Evolutionary conservation across 2,888 invertebrate species (phyloP), one percentile per base, ranked within the genome.

Genomic region (Ecdyonurus torrentis): DNA sequence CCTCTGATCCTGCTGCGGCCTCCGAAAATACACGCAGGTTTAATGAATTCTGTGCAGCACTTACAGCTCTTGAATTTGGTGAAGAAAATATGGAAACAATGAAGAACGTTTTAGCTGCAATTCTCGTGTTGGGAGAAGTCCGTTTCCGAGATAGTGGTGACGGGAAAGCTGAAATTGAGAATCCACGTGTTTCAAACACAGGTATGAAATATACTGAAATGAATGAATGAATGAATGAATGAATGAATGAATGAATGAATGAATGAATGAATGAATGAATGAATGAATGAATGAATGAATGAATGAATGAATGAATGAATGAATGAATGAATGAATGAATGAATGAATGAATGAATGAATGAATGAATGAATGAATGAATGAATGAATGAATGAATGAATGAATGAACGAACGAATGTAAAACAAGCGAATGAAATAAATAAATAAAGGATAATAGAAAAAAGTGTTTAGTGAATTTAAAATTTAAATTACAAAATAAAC

Each of bases 111-210:
- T 71, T 91, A 23, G 82, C 89, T 0, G 87, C 90, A 2, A 85
- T 92, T 69, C 77, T 93, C 18, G 80, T 85, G 65, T 76, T 91
- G 22, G 92, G 92, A 0, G 89, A 92, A 71, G 81, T 91, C 10
- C 79, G 85, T 66, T 93, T 93, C 74, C 81, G 82, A 66, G 84
- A 85, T 66, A 79, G 80, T 1, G 82, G 80, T 67, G 79, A 80
- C 67, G 82, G 81, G 7, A 77, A 80, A 55, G 87, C 89, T 0
- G 85, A 86, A 70, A 81, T 91, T 62, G 84, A 85, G 70, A 87
- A 89, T 70, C 77, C 78, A 1, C 86, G 87, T n/a, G 78, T 82
- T 65, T 84, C 86, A 0, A 79, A 80, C 58, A 83, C 81, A 72
- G 74, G 79, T 79, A 69, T 67, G 63, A n/a, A n/a, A 53, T 25